Evolutionary conservation across 2,888 invertebrate species (phyloP), one percentile per base, ranked within the genome.

Genomic region (Sphaerophoria rueppellii): DNA sequence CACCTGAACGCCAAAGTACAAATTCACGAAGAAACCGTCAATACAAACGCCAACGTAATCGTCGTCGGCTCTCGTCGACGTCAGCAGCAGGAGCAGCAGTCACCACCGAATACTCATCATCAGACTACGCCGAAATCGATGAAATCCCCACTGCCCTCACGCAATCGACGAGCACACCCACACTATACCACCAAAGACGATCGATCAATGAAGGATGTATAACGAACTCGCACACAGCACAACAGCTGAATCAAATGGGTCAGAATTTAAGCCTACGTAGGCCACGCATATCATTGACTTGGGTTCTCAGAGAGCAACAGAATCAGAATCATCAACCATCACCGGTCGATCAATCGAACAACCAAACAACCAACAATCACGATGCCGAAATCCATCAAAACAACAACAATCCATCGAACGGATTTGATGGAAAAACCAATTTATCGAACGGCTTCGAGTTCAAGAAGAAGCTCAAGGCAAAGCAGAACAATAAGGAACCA

Each of bases 211-310:
- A 83, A 88, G 87, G 88, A 90, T 89, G 89, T 88, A 82, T 89
- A 89, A 88, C 88, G 80, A 82, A 78, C 34, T 81, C 82, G 61
- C 82, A 40, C 75, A 63, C 86, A 72, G 78, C 77, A 76, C 73
- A 79, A 40, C 71, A 87, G 75, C 81, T 73, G 75, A 88, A 89
- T 89, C 90, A 89, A 88, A 92, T 93, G 93, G 93, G 93, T 90
- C 93, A 93, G 90, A 93, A 92, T 90, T 90, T 93, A 88, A 93
- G 93, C 89, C 91, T 91, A 87, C 90, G 90, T 87, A 92, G 93
- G 88, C 93, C 95, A 86, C 95, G 95, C 91, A 94, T 95, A 91
- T 95, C 95, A 75, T 93, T 96, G 75, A 95, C 95, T 70, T 96
- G 96, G 95, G 95, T 96, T 75, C 92, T 96, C 52, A 94, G 95